phyloP scores from a whole-genome alignment of 2,113 vertebrate genomes.

The Oryzias celebensis region DNA sequence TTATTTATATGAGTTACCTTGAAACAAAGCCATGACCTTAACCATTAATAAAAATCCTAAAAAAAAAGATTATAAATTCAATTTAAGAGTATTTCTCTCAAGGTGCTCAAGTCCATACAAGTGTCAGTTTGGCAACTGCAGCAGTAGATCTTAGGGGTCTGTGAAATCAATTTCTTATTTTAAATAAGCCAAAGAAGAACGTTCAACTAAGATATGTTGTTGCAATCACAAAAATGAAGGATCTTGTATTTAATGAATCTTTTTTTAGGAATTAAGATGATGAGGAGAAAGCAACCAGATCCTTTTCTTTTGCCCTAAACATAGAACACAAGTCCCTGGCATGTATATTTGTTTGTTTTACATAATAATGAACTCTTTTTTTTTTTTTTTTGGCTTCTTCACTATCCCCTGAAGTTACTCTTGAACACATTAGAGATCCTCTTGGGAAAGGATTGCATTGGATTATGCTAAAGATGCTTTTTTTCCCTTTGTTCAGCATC shows the following conservation, averaged over 20 bases:
- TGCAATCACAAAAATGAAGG: slow-evolving; percentile 12
- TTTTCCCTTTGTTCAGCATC: background rate
- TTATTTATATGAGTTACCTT: slow-evolving; percentile 20
- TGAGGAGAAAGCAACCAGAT: slow-evolving; percentile 5
- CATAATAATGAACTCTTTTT: background rate
- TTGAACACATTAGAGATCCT: slow-evolving; percentile 7
- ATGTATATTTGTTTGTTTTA: background rate
- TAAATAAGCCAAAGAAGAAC: slow-evolving; percentile 38
- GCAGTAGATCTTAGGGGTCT: slow-evolving; percentile 40
- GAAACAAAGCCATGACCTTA: slow-evolving; percentile 52
- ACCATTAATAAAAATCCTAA: slow-evolving; percentile 63
- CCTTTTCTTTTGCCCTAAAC: background rate
- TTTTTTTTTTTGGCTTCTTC: background rate
- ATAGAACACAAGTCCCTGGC: background rate
- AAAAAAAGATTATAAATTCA: slow-evolving; percentile 50
- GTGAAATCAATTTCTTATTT: slow-evolving; percentile 58
- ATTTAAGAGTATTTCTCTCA: slow-evolving; percentile 49
- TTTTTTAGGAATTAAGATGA: background rate
- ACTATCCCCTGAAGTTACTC: background rate
- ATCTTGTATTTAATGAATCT: background rate
- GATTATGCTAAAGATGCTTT: slow-evolving; percentile 11
- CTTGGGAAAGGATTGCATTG: slow-evolving; percentile 1
- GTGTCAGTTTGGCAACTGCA: slow-evolving; percentile 30
- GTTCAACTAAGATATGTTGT: slow-evolving; percentile 41
- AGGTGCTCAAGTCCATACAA: slow-evolving; percentile 50